Evolutionary conservation across 2,797 vertebrate species (phyloP).

Genomic region (Otolemur crassicaudatus): DNA sequence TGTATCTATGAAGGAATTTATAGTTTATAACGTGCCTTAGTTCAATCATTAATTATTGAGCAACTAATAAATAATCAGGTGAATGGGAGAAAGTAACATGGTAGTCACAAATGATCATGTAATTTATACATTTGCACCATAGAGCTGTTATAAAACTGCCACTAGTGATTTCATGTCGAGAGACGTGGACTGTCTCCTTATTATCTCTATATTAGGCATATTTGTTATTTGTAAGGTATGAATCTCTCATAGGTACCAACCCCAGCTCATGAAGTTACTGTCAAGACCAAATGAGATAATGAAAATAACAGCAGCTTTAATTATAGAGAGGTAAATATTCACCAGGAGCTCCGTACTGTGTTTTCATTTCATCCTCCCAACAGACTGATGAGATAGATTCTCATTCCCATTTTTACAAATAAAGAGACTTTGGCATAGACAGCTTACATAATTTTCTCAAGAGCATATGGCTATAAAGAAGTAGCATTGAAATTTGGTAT

Average conservation of each 20-base stretch:
- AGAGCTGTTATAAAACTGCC: slow-evolving; percentile 29
- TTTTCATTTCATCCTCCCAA: slow-evolving; percentile 38
- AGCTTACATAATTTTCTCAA: slow-evolving; percentile 30
- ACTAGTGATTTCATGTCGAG: background rate
- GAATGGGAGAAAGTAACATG: background rate
- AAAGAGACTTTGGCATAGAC: background rate
- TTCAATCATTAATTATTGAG: background rate
- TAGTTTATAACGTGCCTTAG: background rate
- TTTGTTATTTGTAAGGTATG: slow-evolving; percentile 4
- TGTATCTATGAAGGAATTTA: background rate
- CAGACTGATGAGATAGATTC: background rate
- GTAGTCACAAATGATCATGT: background rate
- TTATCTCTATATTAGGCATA: background rate
- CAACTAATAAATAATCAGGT: background rate
- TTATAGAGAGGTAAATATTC: slow-evolving; percentile 24
- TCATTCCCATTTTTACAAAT: slow-evolving; percentile 17
- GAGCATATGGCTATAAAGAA: background rate
- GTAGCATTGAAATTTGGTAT: background rate
- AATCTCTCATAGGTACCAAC: background rate
- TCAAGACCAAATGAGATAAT: slow-evolving; percentile 16
- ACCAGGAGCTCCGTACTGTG: background rate
- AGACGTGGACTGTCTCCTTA: background rate
- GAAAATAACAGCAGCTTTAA: slow-evolving; percentile 16
- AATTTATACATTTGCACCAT: background rate
- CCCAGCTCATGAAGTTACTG: background rate